Conservation (phyloP, 2,113 vertebrate genomes). For the Columba janthina region DNA sequence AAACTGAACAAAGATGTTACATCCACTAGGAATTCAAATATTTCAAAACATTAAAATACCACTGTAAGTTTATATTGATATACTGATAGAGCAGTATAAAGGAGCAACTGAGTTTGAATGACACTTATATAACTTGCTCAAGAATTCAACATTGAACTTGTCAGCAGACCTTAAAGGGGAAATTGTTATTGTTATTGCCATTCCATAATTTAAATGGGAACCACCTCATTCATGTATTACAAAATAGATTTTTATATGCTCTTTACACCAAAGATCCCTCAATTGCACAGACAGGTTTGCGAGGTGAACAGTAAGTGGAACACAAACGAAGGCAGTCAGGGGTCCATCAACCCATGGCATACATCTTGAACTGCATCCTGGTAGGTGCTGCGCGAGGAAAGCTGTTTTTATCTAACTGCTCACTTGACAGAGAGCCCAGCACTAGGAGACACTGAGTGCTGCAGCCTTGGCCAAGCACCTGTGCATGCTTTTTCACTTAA, state of each 20-base stretch:
- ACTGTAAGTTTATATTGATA: background rate
- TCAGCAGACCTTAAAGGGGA: background rate
- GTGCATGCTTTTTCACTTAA: fast-evolving
- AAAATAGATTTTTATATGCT: background rate
- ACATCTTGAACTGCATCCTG: background rate
- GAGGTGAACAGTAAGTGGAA: background rate
- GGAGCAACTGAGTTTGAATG: background rate
- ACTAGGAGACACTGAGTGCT: too few species aligned
- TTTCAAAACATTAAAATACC: background rate
- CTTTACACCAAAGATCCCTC: background rate
- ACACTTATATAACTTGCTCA: background rate
- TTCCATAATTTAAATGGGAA: background rate
- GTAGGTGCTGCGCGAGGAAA: background rate
- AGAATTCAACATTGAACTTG: background rate
- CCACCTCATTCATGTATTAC: background rate
- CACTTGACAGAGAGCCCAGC: background rate
- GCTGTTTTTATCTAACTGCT: background rate
- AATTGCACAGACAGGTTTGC: background rate
- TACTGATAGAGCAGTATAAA: background rate
- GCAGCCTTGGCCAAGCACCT: background rate
- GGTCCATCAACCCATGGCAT: background rate
- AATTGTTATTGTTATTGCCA: background rate
- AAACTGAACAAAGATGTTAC: background rate
- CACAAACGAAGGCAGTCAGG: background rate
- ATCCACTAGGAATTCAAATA: background rate